phyloP scores from a whole-genome alignment of 1,140 invertebrate species.

The Brachionus angularis region DNA sequence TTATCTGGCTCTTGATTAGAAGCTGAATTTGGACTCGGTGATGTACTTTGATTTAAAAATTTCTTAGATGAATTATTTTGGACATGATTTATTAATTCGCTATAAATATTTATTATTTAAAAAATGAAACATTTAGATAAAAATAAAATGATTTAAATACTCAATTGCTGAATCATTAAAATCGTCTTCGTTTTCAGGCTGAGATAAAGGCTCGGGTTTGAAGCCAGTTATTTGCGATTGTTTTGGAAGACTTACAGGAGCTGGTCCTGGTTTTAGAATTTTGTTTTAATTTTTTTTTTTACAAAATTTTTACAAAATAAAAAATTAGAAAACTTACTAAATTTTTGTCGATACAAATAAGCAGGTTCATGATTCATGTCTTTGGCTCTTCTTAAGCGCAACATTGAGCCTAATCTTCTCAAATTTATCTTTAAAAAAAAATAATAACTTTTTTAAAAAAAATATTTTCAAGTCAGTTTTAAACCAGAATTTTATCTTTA shows the following conservation, averaged over 20 bases:
- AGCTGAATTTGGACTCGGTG: neutral
- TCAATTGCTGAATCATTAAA: slow-evolving; percentile 32
- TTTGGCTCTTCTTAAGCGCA: slow-evolving; percentile 22
- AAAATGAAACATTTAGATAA: neutral
- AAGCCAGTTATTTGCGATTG: slow-evolving; percentile 18
- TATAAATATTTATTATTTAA: neutral
- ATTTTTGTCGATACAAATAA: slow-evolving; percentile 41
- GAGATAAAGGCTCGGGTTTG: slow-evolving; percentile 9
- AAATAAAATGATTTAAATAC: slow-evolving; percentile 9
- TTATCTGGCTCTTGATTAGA: neutral
- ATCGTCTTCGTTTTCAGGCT: slow-evolving; percentile 36
- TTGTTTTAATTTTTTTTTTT: neutral
- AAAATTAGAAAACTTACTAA: neutral
- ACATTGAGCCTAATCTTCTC: slow-evolving; percentile 35
- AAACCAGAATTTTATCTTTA: too few relatives aligned
- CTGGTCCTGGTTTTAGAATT: slow-evolving; percentile 38
- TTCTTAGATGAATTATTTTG: slow-evolving; percentile 2
- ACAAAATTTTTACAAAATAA: neutral
- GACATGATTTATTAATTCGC: slow-evolving; percentile 19
- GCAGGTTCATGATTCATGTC: slow-evolving; percentile 42
- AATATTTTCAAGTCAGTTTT: slow-evolving; percentile 18
- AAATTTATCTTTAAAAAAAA: slow-evolving; percentile 36
- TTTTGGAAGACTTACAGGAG: slow-evolving; percentile 33
- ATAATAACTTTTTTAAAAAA: neutral
- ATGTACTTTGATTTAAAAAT: neutral